Evolutionary conservation across 2,113 vertebrate species (phyloP).

Genomic region (Brevimyrus niger): DNA sequence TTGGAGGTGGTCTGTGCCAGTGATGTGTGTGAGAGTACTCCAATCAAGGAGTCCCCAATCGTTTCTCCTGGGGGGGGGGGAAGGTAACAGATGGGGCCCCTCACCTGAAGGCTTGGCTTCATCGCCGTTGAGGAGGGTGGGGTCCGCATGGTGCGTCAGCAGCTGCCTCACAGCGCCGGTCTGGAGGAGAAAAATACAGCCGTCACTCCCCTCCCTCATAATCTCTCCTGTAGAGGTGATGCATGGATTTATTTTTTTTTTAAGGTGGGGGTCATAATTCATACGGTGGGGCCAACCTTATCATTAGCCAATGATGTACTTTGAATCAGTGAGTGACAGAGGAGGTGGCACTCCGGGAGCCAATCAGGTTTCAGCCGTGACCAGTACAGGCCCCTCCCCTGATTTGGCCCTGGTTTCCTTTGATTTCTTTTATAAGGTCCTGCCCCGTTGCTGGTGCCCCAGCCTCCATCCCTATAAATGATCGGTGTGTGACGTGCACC

Average conservation of each 20-base stretch:
- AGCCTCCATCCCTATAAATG: background rate
- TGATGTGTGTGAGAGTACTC: background rate
- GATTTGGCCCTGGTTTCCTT: background rate
- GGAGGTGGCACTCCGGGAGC: background rate
- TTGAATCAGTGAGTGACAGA: background rate
- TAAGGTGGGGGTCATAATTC: background rate
- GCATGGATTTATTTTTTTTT: background rate
- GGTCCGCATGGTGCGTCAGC: constrained; percentile 73
- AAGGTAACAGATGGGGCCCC: background rate
- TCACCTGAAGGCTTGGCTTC: constrained; percentile 89
- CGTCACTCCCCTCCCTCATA: background rate
- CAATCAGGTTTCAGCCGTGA: background rate
- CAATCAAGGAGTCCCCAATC: background rate
- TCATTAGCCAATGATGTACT: background rate
- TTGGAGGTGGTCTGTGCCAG: background rate
- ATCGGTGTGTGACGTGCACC: background rate
- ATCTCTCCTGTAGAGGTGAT: background rate
- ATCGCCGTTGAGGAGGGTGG: constrained; percentile 78
- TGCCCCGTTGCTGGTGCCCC: background rate
- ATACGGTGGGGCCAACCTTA: background rate
- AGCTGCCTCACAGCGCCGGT: constrained; percentile 78
- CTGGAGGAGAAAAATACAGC: constrained; percentile 53
- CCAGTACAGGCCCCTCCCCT: background rate
- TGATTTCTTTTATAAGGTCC: background rate
- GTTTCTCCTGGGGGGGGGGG: background rate